A percentile compares a stretch with the other conserved stretches of the same genome.
phyloP scores from a whole-genome alignment of 1,140 invertebrate genomes.

The Hormaphis cornu region DNA sequence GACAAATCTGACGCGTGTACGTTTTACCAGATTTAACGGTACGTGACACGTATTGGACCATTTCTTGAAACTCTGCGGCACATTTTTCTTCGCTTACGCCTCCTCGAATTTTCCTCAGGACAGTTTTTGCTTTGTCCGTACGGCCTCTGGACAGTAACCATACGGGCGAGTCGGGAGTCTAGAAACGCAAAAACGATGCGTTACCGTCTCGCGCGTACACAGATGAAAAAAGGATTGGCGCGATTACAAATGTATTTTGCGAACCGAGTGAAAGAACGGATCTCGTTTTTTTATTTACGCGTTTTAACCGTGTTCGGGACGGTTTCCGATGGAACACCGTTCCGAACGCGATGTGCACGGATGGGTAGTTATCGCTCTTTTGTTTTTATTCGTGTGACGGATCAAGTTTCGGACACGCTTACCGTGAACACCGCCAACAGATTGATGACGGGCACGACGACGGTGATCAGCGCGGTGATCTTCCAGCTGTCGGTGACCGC shows the following conservation, averaged over 20 bases:
- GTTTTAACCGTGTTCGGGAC: no score
- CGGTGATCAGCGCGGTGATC: background rate
- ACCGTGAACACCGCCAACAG: background rate
- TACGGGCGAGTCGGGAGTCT: conserved; percentile 58
- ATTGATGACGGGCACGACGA: background rate
- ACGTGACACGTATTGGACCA: conserved; percentile 37
- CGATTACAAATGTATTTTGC: no score
- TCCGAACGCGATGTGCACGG: no score
- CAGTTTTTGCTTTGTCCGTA: conserved; percentile 45
- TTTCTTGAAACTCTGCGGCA: conserved; percentile 44
- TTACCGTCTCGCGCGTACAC: no score
- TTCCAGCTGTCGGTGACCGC: background rate
- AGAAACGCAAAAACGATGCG: background rate
- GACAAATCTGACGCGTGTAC: background rate
- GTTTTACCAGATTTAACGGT: conserved; percentile 2
- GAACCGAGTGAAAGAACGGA: no score
- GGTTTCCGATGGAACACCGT: no score
- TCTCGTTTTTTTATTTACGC: background rate
- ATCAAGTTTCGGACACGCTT: no score
- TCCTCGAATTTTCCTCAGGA: conserved; percentile 46
- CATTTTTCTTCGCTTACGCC: conserved; percentile 45
- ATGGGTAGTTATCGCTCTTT: no score
- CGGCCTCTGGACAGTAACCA: conserved; percentile 50
- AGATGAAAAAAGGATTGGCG: no score
- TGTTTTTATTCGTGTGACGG: no score